Evolutionary conservation across 2,113 vertebrate species (phyloP).

Genomic region (Eretmochelys imbricata): DNA sequence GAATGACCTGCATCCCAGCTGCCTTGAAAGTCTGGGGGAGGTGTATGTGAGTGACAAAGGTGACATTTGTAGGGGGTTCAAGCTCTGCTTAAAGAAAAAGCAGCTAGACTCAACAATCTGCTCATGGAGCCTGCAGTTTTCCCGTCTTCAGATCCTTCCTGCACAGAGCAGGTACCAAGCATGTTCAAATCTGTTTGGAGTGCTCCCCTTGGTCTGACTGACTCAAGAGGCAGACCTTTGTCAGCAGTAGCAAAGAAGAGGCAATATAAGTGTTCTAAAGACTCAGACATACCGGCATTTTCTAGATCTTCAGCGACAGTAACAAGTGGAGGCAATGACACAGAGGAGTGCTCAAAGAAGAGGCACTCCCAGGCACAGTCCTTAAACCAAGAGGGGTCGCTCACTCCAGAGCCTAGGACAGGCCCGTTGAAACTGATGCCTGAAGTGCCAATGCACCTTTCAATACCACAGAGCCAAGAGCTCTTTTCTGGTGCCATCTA

Average conservation of each 20-base stretch:
- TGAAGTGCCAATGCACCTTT: background rate
- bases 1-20: background rate
- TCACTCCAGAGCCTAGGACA: background rate
- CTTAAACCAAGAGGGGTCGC: background rate
- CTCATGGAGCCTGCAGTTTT: background rate
- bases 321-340: background rate
- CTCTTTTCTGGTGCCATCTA: background rate
- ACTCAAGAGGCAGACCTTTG: background rate
- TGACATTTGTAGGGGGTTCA: background rate
- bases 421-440: background rate
- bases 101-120: background rate
- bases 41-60: background rate
- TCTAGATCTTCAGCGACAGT: background rate
- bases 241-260: background rate
- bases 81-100: background rate
- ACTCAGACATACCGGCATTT: background rate
- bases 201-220: background rate
- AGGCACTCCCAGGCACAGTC: background rate
- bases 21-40: background rate
- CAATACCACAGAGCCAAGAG: background rate
- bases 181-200: background rate
- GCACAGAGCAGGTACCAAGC: background rate
- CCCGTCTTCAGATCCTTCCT: background rate
- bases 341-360: background rate
- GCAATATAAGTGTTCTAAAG: background rate